phyloP scores from a whole-genome alignment of 2,797 vertebrate genomes.

The Siniperca undulata region DNA sequence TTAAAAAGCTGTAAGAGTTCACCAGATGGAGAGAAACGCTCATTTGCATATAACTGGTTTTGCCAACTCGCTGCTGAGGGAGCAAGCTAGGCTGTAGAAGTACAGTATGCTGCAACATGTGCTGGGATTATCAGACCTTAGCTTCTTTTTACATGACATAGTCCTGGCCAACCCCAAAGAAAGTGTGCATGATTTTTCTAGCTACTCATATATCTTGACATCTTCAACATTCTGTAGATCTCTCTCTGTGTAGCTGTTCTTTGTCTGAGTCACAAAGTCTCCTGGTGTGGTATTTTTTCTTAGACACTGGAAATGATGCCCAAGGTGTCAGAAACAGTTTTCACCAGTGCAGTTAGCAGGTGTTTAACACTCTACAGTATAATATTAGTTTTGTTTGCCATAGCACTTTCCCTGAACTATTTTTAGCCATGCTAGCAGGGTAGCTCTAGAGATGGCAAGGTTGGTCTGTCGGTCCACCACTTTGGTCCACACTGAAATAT shows the following conservation, averaged over 20 bases:
- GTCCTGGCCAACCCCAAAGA: neutral
- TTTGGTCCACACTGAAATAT: neutral
- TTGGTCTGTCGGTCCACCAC: neutral
- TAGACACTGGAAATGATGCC: neutral
- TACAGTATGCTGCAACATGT: slow-evolving; percentile 8
- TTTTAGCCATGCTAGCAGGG: neutral
- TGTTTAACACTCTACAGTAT: neutral
- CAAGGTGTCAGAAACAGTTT: too few species aligned
- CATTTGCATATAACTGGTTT: slow-evolving; percentile 44
- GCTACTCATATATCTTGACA: neutral
- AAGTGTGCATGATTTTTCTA: neutral
- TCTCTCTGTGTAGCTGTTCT: neutral
- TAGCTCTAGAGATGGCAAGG: neutral
- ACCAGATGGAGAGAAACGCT: slow-evolving; percentile 6
- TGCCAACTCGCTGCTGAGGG: slow-evolving; percentile 3
- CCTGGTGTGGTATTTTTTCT: neutral
- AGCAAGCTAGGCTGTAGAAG: slow-evolving; percentile 2
- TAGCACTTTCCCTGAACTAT: neutral
- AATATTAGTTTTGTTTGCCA: neutral
- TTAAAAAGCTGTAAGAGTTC: slow-evolving; percentile 34
- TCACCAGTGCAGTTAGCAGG: neutral
- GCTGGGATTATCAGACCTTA: neutral
- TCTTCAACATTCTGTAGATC: neutral
- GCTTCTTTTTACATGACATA: neutral
- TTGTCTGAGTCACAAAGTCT: neutral